Evolutionary conservation across 2,113 vertebrate species (phyloP).

Genomic region (Phalacrocorax pelagicus): DNA sequence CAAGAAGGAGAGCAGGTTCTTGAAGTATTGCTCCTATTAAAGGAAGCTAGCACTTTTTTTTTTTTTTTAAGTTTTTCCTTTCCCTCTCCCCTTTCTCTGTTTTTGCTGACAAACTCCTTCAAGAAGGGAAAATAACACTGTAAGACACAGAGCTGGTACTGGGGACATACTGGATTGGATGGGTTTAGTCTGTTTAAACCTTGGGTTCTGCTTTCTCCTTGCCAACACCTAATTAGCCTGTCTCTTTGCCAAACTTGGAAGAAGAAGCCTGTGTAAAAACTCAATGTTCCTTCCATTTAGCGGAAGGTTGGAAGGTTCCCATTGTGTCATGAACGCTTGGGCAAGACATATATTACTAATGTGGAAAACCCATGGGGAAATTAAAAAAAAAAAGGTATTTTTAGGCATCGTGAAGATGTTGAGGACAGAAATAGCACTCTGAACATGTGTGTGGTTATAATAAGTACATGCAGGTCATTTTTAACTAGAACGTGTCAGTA

Average conservation of each 20-base stretch:
- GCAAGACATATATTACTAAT: background rate
- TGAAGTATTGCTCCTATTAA: background rate
- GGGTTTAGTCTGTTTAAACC: background rate
- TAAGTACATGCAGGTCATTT: background rate
- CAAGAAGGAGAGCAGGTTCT: background rate
- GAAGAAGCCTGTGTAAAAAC: background rate
- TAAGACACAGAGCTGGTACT: background rate
- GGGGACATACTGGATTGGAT: background rate
- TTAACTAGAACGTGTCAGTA: background rate
- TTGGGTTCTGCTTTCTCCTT: background rate
- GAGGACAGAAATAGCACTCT: background rate
- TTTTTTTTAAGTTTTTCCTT: background rate
- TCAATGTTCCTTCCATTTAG: background rate
- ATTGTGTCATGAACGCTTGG: background rate
- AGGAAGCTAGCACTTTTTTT: background rate
- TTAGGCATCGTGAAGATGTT: background rate
- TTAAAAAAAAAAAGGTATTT: background rate
- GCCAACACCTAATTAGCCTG: background rate
- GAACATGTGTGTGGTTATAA: background rate
- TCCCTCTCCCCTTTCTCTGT: background rate
- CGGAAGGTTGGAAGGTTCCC: background rate
- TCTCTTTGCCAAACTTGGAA: background rate
- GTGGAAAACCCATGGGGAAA: background rate
- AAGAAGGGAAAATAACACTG: background rate
- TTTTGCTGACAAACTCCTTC: background rate